phyloP scores from a whole-genome alignment of 2,797 vertebrate genomes.

The Malacoraja senta region DNA sequence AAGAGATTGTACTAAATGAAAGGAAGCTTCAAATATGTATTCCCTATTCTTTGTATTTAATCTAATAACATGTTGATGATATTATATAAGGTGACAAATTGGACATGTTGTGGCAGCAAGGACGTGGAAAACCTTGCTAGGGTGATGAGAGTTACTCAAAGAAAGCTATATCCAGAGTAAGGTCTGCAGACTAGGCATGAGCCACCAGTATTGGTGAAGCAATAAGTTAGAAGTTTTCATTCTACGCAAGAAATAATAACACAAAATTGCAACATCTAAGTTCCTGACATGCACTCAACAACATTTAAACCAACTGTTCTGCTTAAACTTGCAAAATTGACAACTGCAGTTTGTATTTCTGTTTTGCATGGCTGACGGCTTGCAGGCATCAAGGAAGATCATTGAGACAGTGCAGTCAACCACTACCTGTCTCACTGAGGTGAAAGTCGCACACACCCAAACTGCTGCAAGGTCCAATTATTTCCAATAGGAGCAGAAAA shows the following conservation, averaged over 20 bases:
- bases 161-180: neutral
- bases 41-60: neutral
- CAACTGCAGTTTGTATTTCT: neutral
- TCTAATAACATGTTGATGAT: neutral
- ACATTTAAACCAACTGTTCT: neutral
- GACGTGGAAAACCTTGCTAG: neutral
- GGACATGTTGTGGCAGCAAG: neutral
- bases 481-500: neutral
- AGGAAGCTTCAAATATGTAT: neutral
- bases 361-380: neutral
- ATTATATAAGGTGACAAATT: neutral
- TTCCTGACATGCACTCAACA: neutral
- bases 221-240: neutral
- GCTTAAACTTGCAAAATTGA: neutral
- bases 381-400: neutral
- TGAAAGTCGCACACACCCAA: neutral
- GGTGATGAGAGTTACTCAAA: neutral
- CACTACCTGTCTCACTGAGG: neutral
- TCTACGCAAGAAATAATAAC: neutral
- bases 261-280: neutral
- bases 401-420: neutral
- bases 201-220: neutral
- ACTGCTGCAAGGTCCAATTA: neutral
- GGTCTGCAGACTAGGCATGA: neutral
- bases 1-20: neutral